phyloP scores from a whole-genome alignment of 2,113 vertebrate species.

The Ictidomys tridecemlineatus region DNA sequence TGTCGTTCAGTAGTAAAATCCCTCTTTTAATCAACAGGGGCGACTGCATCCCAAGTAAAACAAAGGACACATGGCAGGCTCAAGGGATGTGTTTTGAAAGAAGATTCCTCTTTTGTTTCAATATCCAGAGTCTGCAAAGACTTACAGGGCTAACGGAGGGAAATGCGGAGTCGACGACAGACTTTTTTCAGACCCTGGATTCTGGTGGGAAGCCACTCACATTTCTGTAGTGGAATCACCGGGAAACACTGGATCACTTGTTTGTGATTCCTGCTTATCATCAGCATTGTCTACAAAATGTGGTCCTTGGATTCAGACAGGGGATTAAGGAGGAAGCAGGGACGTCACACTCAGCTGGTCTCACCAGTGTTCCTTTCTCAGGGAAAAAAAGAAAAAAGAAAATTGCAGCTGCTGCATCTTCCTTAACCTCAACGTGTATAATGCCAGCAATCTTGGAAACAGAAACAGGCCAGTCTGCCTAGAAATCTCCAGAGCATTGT shows the following conservation, averaged over 20 bases:
- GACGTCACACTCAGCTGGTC: background rate
- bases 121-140: background rate
- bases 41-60: background rate
- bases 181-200: background rate
- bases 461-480: slow-evolving; percentile 61
- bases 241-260: background rate
- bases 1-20: background rate
- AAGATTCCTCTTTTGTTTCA: background rate
- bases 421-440: slow-evolving; percentile 32
- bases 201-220: background rate
- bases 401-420: slow-evolving; percentile 16
- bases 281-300: background rate
- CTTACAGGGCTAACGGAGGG: too few relatives aligned
- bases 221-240: fast-evolving
- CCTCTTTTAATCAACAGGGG: background rate
- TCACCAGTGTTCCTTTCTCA: background rate
- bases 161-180: background rate
- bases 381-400: background rate
- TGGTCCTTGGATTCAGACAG: background rate
- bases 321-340: background rate
- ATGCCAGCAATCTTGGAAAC: slow-evolving; percentile 50
- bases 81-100: fast-evolving
- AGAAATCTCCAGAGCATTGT: slow-evolving; percentile 71
- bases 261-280: background rate
- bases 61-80: background rate